Conservation (phyloP, 2,888 invertebrate genomes). For the Pandemis heparana region DNA sequence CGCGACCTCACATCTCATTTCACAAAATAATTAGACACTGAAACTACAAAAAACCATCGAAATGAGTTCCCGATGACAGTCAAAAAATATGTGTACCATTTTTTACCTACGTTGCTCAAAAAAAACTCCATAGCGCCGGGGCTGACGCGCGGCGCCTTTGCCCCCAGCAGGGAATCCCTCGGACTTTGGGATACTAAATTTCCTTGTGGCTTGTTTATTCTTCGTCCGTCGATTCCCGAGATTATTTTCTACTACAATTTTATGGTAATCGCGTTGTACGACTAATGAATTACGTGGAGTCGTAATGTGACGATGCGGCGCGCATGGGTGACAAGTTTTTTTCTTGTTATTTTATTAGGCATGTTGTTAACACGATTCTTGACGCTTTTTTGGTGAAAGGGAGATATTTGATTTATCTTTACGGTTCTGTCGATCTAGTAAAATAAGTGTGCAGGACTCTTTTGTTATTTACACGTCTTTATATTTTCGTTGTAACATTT, state of each 20-base stretch:
- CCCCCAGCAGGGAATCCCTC: constrained; percentile 69
- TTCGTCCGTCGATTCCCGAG: constrained; percentile 59
- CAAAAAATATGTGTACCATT: constrained; percentile 80
- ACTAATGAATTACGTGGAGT: constrained; percentile 76
- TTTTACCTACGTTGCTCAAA: constrained; percentile 59
- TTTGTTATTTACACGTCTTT: too few relatives aligned
- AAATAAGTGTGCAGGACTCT: too few relatives aligned
- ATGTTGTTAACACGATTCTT: constrained; percentile 40
- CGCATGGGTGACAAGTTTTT: constrained; percentile 54
- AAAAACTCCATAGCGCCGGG: constrained; percentile 76
- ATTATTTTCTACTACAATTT: constrained; percentile 83
- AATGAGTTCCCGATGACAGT: constrained; percentile 86
- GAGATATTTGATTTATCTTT: constrained; percentile 21
- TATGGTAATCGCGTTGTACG: constrained; percentile 76
- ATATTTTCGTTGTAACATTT: too few relatives aligned
- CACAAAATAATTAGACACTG: constrained; percentile 78
- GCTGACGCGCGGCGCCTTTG: constrained; percentile 74
- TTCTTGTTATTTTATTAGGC: constrained; percentile 43
- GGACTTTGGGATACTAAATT: constrained; percentile 74
- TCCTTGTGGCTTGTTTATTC: constrained; percentile 81
- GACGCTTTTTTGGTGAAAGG: constrained; percentile 42
- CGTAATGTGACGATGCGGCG: constrained; percentile 63
- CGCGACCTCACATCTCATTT: constrained; percentile 50
- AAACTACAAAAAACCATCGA: constrained; percentile 81
- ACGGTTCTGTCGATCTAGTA: not conserved